Evolutionary conservation across 2,888 invertebrate genomes (phyloP).

Genomic region (Ernsta delagoae): DNA sequence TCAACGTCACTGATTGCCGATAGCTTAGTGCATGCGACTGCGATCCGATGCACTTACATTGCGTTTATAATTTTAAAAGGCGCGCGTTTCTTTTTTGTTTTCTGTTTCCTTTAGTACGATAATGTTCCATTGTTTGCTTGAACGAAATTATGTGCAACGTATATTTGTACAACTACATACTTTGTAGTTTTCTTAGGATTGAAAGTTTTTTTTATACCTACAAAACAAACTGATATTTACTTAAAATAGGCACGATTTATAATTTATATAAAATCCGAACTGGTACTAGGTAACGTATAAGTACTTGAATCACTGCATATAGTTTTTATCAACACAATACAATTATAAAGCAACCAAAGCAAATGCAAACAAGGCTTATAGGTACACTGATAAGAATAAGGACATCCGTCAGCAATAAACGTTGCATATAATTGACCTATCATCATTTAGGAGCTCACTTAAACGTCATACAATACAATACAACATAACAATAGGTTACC

Average conservation of each 20-base stretch:
- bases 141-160: no score
- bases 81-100: no score
- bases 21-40: conserved; percentile 38
- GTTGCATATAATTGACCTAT: conserved; percentile 30
- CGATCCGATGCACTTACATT: background rate
- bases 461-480: background rate
- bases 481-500: no score
- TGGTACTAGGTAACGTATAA: no score
- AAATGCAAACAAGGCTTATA: background rate
- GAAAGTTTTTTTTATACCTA: background rate
- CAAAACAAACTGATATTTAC: background rate
- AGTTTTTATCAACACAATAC: no score
- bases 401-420: conserved; percentile 42
- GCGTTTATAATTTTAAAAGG: background rate
- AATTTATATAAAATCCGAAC: no score
- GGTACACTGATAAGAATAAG: conserved; percentile 38
- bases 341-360: background rate
- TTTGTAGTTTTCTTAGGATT: background rate
- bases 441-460: background rate
- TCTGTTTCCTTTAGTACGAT: no score
- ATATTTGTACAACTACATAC: no score
- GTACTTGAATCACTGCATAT: no score
- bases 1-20: conserved; percentile 48
- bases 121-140: no score
- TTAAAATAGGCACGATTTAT: no score